Evolutionary conservation across 2,797 vertebrate species (phyloP).

Genomic region (Tokudaia tokunoshimensis): DNA sequence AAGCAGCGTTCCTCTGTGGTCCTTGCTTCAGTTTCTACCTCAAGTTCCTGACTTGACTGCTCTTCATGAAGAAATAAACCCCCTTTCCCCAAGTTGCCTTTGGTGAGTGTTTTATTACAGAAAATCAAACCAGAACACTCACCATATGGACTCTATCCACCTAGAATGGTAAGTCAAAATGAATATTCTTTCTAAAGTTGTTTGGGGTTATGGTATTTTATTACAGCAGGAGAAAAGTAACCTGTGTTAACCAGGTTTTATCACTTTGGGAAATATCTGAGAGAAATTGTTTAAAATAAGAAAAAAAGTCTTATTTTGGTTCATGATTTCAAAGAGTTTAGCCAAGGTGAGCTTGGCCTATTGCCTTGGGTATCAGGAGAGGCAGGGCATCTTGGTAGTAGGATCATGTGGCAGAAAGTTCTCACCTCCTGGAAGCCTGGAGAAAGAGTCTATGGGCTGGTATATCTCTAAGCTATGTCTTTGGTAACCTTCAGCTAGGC

Average conservation of each 20-base stretch:
- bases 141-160: neutral
- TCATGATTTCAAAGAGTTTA: neutral
- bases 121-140: too few species aligned
- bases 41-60: neutral
- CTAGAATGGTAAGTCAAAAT: neutral
- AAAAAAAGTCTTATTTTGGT: neutral
- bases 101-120: neutral
- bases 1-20: neutral
- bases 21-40: neutral
- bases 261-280: neutral
- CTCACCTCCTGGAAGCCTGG: neutral
- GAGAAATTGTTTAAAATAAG: neutral
- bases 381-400: neutral
- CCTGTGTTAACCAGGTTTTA: neutral
- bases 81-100: neutral
- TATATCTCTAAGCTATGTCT: too few species aligned
- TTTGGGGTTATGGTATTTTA: neutral
- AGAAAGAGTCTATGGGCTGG: neutral
- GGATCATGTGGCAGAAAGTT: too few species aligned
- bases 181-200: neutral
- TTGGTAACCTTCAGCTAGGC: neutral
- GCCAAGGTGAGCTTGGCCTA: neutral
- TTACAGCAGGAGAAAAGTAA: neutral
- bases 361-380: neutral
- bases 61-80: neutral